These are phyloP conservation scores for Calcarius lapponicus DNA, from an alignment of 2,797 vertebrate species.

Conservation along the genomic window DNA sequence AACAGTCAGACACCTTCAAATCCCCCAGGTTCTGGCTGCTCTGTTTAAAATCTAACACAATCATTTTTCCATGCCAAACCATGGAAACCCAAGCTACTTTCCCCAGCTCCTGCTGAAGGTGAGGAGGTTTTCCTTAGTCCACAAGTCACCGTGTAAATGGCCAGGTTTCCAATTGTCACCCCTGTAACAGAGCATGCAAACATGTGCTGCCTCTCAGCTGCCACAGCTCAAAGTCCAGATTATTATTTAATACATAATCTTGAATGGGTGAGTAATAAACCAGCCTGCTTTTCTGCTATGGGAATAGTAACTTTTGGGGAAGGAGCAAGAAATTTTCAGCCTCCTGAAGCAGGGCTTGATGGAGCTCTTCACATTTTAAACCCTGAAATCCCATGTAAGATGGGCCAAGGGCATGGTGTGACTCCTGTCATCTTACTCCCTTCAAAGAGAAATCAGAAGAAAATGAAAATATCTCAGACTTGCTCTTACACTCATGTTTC, in stretches of 20 bases:
- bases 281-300: accelerated
- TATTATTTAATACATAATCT: not conserved
- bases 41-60: not conserved
- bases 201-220: not conserved
- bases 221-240: not conserved
- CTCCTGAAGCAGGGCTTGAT: not conserved
- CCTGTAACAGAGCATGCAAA: not conserved
- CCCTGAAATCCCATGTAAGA: not conserved
- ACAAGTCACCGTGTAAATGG: accelerated
- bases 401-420: accelerated
- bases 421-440: not conserved
- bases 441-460: not conserved
- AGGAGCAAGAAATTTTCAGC: not conserved
- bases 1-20: not conserved
- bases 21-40: not conserved
- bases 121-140: not conserved
- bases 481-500: not conserved
- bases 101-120: not conserved
- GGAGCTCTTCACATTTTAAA: not conserved
- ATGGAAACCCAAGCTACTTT: not conserved
- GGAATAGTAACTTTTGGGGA: not conserved
- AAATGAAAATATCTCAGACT: not conserved
- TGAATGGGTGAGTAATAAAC: constrained; percentile 16
- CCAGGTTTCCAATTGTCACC: not conserved
- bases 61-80: not conserved